Conservation (phyloP, 2,797 vertebrate genomes). For the Ptychadena robeensis region DNA sequence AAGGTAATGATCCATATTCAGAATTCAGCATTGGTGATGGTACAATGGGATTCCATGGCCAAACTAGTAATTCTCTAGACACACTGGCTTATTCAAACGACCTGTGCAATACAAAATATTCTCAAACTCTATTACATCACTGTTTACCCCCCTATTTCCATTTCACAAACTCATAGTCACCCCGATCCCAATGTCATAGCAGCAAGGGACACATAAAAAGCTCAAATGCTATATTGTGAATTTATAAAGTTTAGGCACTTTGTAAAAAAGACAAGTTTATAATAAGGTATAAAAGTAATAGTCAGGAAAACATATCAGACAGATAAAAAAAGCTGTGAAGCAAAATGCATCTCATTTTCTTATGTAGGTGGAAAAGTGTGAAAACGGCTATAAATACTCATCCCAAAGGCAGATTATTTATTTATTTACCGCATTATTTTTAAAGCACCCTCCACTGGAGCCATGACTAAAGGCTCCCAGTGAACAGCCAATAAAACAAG, state of each 20-base stretch:
- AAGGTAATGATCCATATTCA: too few relatives aligned
- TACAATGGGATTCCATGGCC: too few relatives aligned
- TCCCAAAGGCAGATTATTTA: background rate
- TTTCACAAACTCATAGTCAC: too few relatives aligned
- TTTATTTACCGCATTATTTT: constrained; percentile 15
- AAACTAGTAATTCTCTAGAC: too few relatives aligned
- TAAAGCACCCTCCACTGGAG: constrained; percentile 1
- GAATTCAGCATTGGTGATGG: too few relatives aligned
- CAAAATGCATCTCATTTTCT: constrained; percentile 32
- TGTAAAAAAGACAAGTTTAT: constrained; percentile 22
- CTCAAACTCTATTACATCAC: too few relatives aligned
- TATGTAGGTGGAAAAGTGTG: constrained; percentile 26
- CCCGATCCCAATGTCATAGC: background rate
- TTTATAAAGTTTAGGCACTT: constrained; percentile 21
- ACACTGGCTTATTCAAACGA: background rate
- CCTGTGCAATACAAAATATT: too few relatives aligned
- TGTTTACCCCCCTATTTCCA: too few relatives aligned
- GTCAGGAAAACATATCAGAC: constrained; percentile 31
- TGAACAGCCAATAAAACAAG: constrained; percentile 28
- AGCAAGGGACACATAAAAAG: background rate
- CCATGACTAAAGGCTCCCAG: background rate
- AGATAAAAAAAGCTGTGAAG: constrained; percentile 35
- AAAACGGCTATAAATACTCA: constrained; percentile 29
- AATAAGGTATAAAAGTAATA: constrained; percentile 28
- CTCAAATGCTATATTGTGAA: background rate